phyloP scores from a whole-genome alignment of 2,113 vertebrate species.

The Carassius gibelio region DNA sequence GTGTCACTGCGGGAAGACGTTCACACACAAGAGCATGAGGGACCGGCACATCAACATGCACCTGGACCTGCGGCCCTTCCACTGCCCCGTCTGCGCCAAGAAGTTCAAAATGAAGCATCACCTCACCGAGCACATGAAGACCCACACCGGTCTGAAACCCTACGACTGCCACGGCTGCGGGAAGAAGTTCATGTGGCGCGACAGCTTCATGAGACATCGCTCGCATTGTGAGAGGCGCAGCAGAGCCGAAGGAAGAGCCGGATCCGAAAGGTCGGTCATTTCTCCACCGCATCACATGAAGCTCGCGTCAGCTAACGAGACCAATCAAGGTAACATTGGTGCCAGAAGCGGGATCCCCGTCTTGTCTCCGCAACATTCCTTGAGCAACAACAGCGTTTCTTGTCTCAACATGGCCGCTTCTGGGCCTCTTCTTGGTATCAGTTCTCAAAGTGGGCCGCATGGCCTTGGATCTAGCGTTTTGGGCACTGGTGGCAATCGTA shows the following conservation, averaged over 20 bases:
- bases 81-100: conserved; percentile 89
- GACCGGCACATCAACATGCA: conserved; percentile 96
- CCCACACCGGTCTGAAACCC: conserved; percentile 90
- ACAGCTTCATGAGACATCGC: conserved; percentile 91
- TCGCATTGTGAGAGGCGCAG: conserved; percentile 86
- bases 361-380: conserved; percentile 61
- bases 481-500: conserved; percentile 59
- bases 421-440: conserved; percentile 59
- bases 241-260: conserved; percentile 2
- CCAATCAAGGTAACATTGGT: conserved; percentile 22
- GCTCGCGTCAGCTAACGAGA: conserved; percentile 64
- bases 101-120: conserved; percentile 98
- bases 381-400: conserved; percentile 37
- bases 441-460: conserved; percentile 60
- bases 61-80: conserved; percentile 90
- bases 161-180: conserved; percentile 86
- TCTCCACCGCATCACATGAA: conserved; percentile 65
- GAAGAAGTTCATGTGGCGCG: conserved; percentile 95
- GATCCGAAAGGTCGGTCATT: conserved; percentile 60
- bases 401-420: conserved; percentile 54
- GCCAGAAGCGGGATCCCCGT: conserved; percentile 59
- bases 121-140: conserved; percentile 96
- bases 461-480: conserved; percentile 63
- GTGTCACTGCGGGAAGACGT: conserved; percentile 93
- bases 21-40: conserved; percentile 92